A percentile compares a stretch with the other conserved stretches of the same genome.
These are phyloP conservation scores for Mobula hypostoma DNA, from an alignment of 2,113 vertebrate genomes.

Conservation along the genomic window DNA sequence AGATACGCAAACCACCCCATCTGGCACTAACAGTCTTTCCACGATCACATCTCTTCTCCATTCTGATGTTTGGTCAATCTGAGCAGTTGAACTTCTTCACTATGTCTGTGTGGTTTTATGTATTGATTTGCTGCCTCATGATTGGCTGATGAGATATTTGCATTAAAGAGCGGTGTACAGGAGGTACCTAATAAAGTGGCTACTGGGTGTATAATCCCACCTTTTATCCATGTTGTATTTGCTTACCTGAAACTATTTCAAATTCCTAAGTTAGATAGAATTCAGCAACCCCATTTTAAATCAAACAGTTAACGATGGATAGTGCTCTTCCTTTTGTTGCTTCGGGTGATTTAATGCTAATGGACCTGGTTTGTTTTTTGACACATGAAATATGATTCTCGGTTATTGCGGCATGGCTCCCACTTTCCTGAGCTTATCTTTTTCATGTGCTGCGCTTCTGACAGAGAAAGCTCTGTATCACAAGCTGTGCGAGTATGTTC, in stretches of 20 bases:
- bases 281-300: not conserved
- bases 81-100: too few relatives aligned
- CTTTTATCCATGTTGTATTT: not conserved
- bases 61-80: too few relatives aligned
- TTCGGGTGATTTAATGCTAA: not conserved
- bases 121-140: too few relatives aligned
- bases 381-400: not conserved
- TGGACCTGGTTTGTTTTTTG: not conserved
- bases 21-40: too few relatives aligned
- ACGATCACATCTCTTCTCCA: too few relatives aligned
- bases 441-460: not conserved
- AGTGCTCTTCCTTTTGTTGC: not conserved
- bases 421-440: not conserved
- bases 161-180: too few relatives aligned
- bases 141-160: too few relatives aligned
- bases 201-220: not conserved
- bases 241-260: not conserved
- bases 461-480: not conserved
- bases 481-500: slow-evolving; percentile 20
- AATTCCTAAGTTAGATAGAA: not conserved
- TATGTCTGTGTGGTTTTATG: too few relatives aligned
- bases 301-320: not conserved
- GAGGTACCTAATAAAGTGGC: too few relatives aligned
- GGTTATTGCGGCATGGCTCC: not conserved
- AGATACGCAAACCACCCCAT: too few relatives aligned